Base-by-base conservation (phyloP, 2,888 invertebrate species). In the Plagiodera versicolora region DNA sequence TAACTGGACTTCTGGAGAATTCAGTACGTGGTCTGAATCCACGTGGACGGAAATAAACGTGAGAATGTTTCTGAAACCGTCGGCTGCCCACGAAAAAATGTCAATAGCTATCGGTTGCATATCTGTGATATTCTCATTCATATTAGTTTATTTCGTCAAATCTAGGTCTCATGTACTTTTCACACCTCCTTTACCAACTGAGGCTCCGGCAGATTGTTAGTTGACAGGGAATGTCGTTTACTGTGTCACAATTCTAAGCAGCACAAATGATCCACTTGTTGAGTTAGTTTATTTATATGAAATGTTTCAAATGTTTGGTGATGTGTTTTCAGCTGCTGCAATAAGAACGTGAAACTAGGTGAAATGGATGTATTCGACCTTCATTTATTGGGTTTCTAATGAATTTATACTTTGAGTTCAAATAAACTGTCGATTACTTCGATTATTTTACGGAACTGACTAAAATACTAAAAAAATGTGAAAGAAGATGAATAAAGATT, bases 1-100 rank as follows among this genome's bases (percentile, higher is more conserved):
- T 75, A 86, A 92, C 74, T 88, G 90, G 86, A 81, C 83, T 17
- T 91, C 92, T 0, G 89, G 89, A 11, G 68, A 83, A 70, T 95
- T 89, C 79, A 93, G 94, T 4, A 88, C 93, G 10, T 95, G 95
- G 95, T 89, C 93, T 16, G 95, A 95, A 83, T 94, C 94, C 0
- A 87, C 91, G 46, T 95, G 95, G 94, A 82, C 84, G 58, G 82
- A 85, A 58, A 84, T 92, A 70, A 86, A 84, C 70, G 87, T 91
- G 62, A 85, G 91, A 65, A 86, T 95, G 82, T 94, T 94, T 79
- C 82, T 95, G 58, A 83, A 87, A 71, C 89, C 94, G 52, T 83
- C 89, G 10, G 83, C 85, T 17, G 77, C 79, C 18, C 83, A 84
- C 47, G 86, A 87, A 76, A 79, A 81, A 45, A 73, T 83, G 60